Conservation (phyloP, 2,888 invertebrate genomes). For the Ectropis crepuscularia region DNA sequence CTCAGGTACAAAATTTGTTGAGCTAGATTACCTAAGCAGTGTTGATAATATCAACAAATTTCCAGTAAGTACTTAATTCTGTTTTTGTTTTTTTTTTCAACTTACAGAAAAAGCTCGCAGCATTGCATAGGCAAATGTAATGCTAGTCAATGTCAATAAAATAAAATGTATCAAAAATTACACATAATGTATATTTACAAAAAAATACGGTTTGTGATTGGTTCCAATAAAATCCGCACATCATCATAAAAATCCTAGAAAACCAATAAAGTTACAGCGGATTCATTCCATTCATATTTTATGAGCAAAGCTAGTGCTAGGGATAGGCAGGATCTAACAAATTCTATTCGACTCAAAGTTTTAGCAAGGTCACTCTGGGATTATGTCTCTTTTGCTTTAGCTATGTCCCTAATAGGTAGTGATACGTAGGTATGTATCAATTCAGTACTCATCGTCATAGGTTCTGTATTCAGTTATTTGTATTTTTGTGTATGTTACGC, state of each 20-base stretch:
- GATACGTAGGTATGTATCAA: too few species aligned
- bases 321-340: constrained; percentile 2
- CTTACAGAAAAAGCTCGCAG: too few species aligned
- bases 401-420: too few species aligned
- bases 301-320: constrained; percentile 4
- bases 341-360: constrained; percentile 7
- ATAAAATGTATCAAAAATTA: background rate
- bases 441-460: too few species aligned
- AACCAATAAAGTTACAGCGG: constrained; percentile 4
- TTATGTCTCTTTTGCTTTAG: background rate
- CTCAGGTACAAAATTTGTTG: too few species aligned
- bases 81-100: too few species aligned
- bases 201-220: constrained; percentile 2
- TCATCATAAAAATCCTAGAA: constrained; percentile 5
- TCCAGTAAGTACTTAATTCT: too few species aligned
- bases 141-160: background rate
- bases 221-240: constrained; percentile 7
- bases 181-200: background rate
- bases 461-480: too few species aligned
- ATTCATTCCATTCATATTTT: constrained; percentile 12
- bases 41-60: too few species aligned
- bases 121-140: too few species aligned
- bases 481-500: too few species aligned
- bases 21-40: too few species aligned
- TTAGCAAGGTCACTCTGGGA: background rate